These are phyloP conservation scores for Agrilus cyanescens DNA, from an alignment of 2,888 invertebrate species.

Conservation along the genomic window DNA sequence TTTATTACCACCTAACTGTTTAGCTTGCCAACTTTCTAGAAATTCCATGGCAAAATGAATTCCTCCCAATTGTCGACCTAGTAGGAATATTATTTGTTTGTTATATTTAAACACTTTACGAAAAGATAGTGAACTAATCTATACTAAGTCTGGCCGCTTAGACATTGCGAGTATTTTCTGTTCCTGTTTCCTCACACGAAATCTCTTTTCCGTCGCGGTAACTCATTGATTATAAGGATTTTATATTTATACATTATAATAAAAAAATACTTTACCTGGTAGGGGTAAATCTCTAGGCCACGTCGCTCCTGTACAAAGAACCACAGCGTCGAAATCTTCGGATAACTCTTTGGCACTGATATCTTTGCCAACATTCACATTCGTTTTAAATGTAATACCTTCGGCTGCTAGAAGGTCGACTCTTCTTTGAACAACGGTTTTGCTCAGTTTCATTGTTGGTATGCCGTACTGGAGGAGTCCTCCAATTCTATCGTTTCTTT, in stretches of 20 bases:
- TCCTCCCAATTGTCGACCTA: slow-evolving; percentile 67
- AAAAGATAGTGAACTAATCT: no score
- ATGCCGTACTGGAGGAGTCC: slow-evolving; percentile 96
- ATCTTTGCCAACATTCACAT: slow-evolving; percentile 83
- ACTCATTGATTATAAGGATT: no score
- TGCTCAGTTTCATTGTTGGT: slow-evolving; percentile 96
- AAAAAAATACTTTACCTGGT: slow-evolving; percentile 42
- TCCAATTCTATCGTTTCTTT: slow-evolving; percentile 90
- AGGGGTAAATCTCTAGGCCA: slow-evolving; percentile 89
- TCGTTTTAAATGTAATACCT: slow-evolving; percentile 75
- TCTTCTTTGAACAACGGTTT: slow-evolving; percentile 82
- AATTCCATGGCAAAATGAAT: slow-evolving; percentile 98
- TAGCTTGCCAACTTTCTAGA: slow-evolving; percentile 93
- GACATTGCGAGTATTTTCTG: no score
- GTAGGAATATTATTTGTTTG: neutral
- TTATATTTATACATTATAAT: no score
- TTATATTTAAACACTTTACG: neutral
- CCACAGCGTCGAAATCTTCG: slow-evolving; percentile 66
- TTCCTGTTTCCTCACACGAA: no score
- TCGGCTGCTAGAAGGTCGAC: slow-evolving; percentile 78
- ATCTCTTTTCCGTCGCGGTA: no score
- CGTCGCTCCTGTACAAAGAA: slow-evolving; percentile 88
- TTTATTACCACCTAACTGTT: slow-evolving; percentile 59
- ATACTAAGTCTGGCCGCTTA: no score
- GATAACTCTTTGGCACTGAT: slow-evolving; percentile 62